These are phyloP conservation scores for Sialis fuliginosa DNA, from an alignment of 2,888 invertebrate species.

Conservation along the genomic window DNA sequence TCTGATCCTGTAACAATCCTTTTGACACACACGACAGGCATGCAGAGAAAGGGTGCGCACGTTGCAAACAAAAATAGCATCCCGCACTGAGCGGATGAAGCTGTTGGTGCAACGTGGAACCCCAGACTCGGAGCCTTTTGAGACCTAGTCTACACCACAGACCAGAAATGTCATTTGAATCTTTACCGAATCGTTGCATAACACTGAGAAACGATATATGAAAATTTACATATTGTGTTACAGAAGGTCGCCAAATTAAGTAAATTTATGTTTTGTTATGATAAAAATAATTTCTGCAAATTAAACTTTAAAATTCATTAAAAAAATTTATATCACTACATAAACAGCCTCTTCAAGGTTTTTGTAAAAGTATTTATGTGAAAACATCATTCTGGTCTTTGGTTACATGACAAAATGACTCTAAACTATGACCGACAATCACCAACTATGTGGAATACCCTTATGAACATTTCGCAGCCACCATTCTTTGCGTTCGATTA, in stretches of 20 bases:
- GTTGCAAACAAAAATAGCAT: constrained; percentile 74
- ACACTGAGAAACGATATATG: too few relatives aligned
- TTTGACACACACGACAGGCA: constrained; percentile 31
- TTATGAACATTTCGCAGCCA: constrained; percentile 5
- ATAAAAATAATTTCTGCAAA: too few relatives aligned
- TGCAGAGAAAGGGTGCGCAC: constrained; percentile 72
- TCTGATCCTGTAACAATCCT: constrained; percentile 15
- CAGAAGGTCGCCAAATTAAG: too few relatives aligned
- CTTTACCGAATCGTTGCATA: constrained; percentile 5
- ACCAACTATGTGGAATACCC: constrained; percentile 4
- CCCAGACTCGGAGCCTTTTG: constrained; percentile 62
- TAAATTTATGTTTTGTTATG: too few relatives aligned
- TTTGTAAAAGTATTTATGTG: too few relatives aligned
- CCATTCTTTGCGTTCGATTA: background rate
- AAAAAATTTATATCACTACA: too few relatives aligned
- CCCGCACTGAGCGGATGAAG: constrained; percentile 77
- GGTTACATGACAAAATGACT: background rate
- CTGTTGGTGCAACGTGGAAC: constrained; percentile 72
- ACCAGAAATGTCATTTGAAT: constrained; percentile 6
- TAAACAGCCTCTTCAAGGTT: too few relatives aligned
- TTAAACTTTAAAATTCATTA: too few relatives aligned
- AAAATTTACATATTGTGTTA: too few relatives aligned
- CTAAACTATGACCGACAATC: background rate
- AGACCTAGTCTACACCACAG: constrained; percentile 30
- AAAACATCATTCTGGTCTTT: too few relatives aligned